phyloP scores from a whole-genome alignment of 1,140 invertebrate species.

The fruit fly (Drosophila melanogaster) region DNA sequence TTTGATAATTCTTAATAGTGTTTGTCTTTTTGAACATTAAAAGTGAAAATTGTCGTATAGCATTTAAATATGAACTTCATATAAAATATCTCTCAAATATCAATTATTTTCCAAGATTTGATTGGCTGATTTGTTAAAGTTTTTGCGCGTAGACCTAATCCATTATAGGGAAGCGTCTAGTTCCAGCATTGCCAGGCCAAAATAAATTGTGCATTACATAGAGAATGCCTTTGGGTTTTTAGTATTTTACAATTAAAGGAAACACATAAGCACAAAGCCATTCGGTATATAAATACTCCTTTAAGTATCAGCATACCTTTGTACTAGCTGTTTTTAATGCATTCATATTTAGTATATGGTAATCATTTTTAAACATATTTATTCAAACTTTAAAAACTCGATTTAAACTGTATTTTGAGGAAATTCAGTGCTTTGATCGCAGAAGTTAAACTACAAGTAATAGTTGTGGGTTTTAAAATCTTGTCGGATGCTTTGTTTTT shows the following conservation, averaged over 20 bases:
- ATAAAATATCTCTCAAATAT: neutral
- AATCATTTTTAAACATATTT: no score
- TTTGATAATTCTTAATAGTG: neutral
- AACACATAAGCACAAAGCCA: neutral
- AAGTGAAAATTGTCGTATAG: neutral
- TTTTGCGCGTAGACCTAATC: neutral
- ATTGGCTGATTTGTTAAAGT: neutral
- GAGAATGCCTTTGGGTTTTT: conserved; percentile 7
- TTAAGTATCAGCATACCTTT: neutral
- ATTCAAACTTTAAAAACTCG: no score
- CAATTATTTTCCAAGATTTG: neutral
- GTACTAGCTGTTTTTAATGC: no score
- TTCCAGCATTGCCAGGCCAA: conserved; percentile 61
- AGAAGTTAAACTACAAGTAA: no score
- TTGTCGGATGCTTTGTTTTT: no score
- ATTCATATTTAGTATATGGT: no score
- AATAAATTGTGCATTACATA: conserved; percentile 32
- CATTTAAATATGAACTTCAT: neutral
- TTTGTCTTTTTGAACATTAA: neutral
- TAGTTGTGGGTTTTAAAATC: no score
- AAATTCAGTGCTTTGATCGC: no score
- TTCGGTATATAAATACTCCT: neutral
- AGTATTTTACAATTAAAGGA: neutral
- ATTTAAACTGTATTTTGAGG: no score
- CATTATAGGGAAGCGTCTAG: conserved; percentile 39